Base-by-base conservation (phyloP, 2,113 vertebrate genomes). In the Catharus fuscescens region DNA sequence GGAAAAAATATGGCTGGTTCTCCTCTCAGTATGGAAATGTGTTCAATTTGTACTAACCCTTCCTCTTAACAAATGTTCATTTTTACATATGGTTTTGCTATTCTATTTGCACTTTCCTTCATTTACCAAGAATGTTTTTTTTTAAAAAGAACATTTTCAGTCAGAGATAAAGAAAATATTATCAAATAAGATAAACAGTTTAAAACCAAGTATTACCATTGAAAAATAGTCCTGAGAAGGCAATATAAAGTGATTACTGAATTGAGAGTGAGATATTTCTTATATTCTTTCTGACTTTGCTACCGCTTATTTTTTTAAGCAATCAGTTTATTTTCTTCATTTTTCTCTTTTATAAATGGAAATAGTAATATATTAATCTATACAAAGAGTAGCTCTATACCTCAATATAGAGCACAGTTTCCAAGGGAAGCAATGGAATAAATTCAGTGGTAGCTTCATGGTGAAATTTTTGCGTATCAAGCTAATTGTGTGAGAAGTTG, bases 121-220 rank as follows among this genome's bases (percentile, higher is more conserved):
- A 48, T 85, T 85, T 94, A 88, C 88, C n/a, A n/a, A n/a, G n/a
- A n/a, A n/a, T n/a, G n/a, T n/a, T 94, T 78, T 95, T 78, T 95
- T 52, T 95, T 94, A 92, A 34, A 93, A 86, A 80, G n/a, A 92
- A 25, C 64, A 15, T 59, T 93, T 47, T 78, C 62, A 73, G 67
- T 59, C 26, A 4, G n/a, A 91, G 71, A 83, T 83, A 82, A 91
- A 88, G 59, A 78, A 92, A 91, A 90, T 57, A 72, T n/a, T 87
- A 72, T 84, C 19, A 91, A 93, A 81, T 76, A 82, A 95, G 80
- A 86, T 28, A 69, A 95, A 60, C 40, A 42, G n/a, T 42, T 82
- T 2, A 2, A 31, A 79, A 52, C 7, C 47, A 80, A 86, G 10
- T 59, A 64, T 70, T 80, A 59, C n/a, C 28, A 40, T 17, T 80